Evolutionary conservation across 2,888 invertebrate genomes (phyloP), one percentile per base, ranked within the genome.

Genomic region (Trachelus troglodyta): DNA sequence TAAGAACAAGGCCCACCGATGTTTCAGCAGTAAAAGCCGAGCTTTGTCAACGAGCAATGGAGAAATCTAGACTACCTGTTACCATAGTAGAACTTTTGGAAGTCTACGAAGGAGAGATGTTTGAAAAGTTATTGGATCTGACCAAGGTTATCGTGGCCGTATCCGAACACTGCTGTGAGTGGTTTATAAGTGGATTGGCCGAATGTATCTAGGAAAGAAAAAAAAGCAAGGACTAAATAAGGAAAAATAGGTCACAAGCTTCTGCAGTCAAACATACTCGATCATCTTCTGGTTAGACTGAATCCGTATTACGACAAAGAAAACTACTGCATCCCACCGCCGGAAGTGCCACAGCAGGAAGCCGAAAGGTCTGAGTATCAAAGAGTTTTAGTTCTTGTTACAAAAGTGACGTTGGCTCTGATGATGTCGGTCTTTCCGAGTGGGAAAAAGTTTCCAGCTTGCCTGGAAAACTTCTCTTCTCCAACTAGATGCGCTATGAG

Each of bases 11-110:
- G 69, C 69, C 77, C 2, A 69, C 35, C 3, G 69, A 82, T 31
- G 11, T 74, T 9, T 75, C 80, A 4, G 79, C 80, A 3, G 83
- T 88, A 3, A 88, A 86, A 71, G 74, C 81, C 12, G 85, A 87
- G 40, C n/a, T 81, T 12, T 81, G 84, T 69, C 81, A 79, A 15
- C 77, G 83, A 34, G 88, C 89, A 11, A 83, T 91, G 30, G 89
- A 89, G 78, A 84, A 82, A 12, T 92, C 92, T n/a, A 81, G 81
- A 71, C 84, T 93, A 11, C 89, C 92, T 11, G 80, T 87, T 69
- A 88, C 87, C 35, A 78, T 92, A 3, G 83, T 84, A 0, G 87
- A 91, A 77, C 80, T 92, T 9, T 75, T 92, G 34, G 85, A 87
- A 77, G 80, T 89, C 73, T 89, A 86, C 1, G 84, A 87, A 73